phyloP scores from a whole-genome alignment of 2,113 vertebrate species.

The Pteruthius melanotis region DNA sequence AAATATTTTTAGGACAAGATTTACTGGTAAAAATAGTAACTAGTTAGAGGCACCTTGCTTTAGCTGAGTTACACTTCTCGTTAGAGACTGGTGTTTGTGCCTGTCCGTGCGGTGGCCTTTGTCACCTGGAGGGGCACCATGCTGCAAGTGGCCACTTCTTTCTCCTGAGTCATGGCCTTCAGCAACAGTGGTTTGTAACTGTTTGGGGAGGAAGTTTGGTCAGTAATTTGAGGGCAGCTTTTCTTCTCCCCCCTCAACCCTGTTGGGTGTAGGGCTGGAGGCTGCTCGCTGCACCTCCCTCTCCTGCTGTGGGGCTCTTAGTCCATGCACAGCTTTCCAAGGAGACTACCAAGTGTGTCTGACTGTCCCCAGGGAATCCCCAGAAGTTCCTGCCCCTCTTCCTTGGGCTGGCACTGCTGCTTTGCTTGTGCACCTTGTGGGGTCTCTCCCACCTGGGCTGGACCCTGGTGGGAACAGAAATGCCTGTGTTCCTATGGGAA shows the following conservation, averaged over 20 bases:
- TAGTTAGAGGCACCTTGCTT: neutral
- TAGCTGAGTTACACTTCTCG: rapidly evolving
- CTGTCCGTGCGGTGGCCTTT: rapidly evolving
- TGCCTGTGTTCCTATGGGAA: neutral
- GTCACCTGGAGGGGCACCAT: neutral
- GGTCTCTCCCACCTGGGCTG: neutral
- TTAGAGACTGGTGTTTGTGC: neutral
- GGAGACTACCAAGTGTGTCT: neutral
- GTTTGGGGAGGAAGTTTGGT: neutral
- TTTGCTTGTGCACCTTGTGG: neutral
- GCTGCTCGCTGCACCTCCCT: neutral
- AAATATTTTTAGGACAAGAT: constrained; percentile 38
- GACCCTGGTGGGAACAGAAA: neutral
- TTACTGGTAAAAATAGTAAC: constrained; percentile 55
- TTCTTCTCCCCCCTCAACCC: neutral
- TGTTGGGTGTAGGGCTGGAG: too few relatives aligned
- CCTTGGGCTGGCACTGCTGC: neutral
- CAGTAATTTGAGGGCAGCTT: neutral
- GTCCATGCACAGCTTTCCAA: neutral
- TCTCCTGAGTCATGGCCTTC: rapidly evolving
- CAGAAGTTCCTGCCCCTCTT: neutral
- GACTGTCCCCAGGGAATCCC: neutral
- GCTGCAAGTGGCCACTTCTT: neutral
- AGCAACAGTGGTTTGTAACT: neutral
- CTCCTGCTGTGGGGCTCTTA: neutral